phyloP scores from a whole-genome alignment of 2,113 vertebrate species.

The Sclerurus mexicanus region DNA sequence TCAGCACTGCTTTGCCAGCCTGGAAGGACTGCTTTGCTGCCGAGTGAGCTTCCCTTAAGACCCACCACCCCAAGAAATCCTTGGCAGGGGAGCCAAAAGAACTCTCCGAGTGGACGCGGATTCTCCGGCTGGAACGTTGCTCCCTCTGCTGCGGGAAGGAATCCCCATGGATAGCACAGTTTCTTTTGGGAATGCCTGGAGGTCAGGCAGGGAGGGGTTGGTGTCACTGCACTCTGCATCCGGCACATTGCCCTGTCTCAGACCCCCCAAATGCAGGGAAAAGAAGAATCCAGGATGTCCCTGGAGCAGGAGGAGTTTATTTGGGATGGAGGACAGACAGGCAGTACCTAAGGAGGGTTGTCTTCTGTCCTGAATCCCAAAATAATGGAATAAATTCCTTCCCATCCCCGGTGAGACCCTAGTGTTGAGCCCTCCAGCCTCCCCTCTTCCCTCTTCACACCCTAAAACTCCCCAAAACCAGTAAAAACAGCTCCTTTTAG shows the following conservation, averaged over 20 bases:
- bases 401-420: neutral
- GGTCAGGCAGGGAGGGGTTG: neutral
- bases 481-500: neutral
- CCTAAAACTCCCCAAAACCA: no score
- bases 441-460: fast-evolving
- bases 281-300: neutral
- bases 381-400: neutral
- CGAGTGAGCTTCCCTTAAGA: neutral
- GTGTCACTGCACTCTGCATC: no score
- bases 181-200: neutral
- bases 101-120: neutral
- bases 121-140: neutral
- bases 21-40: no score
- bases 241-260: neutral
- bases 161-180: neutral
- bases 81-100: neutral
- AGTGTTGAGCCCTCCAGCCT: neutral
- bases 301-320: neutral
- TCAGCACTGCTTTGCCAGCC: neutral
- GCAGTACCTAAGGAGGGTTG: neutral
- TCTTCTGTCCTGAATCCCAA: neutral
- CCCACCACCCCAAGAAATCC: neutral
- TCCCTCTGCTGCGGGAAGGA: neutral
- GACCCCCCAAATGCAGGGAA: neutral
- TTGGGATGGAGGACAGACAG: neutral